Conservation (phyloP, 2,113 vertebrate species). For the Ornithorhynchus anatinus region DNA sequence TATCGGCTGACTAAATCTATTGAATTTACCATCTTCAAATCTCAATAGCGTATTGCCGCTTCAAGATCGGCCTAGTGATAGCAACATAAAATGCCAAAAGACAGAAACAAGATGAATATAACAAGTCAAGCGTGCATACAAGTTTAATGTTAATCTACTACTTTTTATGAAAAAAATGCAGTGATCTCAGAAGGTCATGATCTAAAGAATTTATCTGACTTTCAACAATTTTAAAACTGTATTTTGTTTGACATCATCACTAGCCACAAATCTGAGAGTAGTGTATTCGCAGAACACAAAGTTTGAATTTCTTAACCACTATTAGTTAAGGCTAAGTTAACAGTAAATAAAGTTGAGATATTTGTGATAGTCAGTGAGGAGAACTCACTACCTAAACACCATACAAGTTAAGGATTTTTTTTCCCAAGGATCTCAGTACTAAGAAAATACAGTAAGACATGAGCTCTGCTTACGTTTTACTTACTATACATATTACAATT, state of each 20-base stretch:
- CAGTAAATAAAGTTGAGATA: neutral
- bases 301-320: accelerated
- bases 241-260: neutral
- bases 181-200: neutral
- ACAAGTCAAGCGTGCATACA: neutral
- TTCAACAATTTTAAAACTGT: accelerated
- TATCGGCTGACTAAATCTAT: too few species aligned
- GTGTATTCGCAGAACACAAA: neutral
- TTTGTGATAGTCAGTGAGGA: neutral
- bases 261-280: neutral
- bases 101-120: neutral
- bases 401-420: neutral
- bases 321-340: neutral
- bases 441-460: too few species aligned
- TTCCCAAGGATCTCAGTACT: too few species aligned
- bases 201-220: neutral
- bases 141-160: neutral
- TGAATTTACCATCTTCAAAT: too few species aligned
- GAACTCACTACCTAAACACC: neutral
- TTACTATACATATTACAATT: too few species aligned
- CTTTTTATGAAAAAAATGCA: neutral
- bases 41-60: too few species aligned
- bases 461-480: constrained; percentile 16
- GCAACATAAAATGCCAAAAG: neutral
- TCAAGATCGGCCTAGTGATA: too few species aligned